These are phyloP conservation scores for Rhopalosiphum padi DNA, from an alignment of 1,140 invertebrate species.

Conservation along the genomic window DNA sequence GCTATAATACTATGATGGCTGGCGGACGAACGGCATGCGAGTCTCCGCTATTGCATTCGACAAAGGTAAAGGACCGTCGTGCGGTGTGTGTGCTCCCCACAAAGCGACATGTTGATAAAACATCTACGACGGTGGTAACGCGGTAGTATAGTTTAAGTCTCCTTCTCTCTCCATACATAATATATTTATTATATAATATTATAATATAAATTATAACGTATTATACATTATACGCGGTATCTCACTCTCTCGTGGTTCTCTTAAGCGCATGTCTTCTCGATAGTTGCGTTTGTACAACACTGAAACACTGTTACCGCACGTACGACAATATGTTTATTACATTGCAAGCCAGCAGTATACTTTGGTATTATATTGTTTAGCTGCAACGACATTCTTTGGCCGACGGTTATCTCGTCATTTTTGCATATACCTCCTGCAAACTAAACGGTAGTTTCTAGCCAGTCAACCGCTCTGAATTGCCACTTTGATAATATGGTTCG, in stretches of 20 bases:
- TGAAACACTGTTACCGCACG: not conserved
- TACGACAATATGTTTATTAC: not conserved
- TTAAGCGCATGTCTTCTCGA: not conserved
- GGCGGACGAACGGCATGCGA: conserved; percentile 10
- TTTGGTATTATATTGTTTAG: not conserved
- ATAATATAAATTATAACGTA: not conserved
- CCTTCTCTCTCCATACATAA: not conserved
- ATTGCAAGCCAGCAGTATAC: not conserved
- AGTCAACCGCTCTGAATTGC: not conserved
- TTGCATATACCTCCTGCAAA: not conserved
- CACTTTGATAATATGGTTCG: not conserved
- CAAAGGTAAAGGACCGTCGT: conserved; percentile 20
- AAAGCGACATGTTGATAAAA: conserved; percentile 34
- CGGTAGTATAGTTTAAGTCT: not conserved
- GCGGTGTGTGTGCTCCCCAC: not conserved
- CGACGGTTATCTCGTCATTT: not conserved
- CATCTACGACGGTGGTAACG: not conserved
- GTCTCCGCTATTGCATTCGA: not conserved
- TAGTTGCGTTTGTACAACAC: not conserved
- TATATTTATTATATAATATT: not conserved
- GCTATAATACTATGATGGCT: not conserved
- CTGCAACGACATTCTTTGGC: not conserved
- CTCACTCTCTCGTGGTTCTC: not conserved
- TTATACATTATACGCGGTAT: not conserved
- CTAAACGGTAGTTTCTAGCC: not conserved